Evolutionary conservation across 2,113 vertebrate genomes (phyloP).

Genomic region (Pantherophis guttatus): DNA sequence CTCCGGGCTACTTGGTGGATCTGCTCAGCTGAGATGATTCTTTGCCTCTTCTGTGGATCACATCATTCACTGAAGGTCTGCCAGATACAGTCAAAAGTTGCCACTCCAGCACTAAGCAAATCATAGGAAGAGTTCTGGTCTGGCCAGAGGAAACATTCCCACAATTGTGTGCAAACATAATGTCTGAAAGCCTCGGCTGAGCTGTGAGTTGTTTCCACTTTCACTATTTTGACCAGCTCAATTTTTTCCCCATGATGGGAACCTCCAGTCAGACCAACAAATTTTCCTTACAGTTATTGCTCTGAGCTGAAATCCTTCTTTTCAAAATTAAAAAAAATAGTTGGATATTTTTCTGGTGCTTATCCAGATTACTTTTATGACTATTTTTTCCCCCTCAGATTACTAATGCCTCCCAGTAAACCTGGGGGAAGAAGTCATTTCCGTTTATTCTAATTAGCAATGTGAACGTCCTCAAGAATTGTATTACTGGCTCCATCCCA

Average conservation of each 20-base stretch:
- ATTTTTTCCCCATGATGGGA: background rate
- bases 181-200: background rate
- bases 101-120: background rate
- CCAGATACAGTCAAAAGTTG: too few species aligned
- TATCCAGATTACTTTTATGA: constrained; percentile 18
- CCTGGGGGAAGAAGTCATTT: constrained; percentile 5
- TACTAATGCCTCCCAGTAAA: constrained; percentile 37
- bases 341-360: background rate
- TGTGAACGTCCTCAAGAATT: constrained; percentile 60
- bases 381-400: constrained; percentile 13
- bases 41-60: background rate
- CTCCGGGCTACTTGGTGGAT: background rate
- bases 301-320: background rate
- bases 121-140: background rate
- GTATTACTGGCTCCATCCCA: constrained; percentile 57
- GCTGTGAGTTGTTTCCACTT: background rate
- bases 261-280: background rate
- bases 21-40: background rate
- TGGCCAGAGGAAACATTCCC: background rate
- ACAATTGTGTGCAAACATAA: too few species aligned
- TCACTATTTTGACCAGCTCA: background rate
- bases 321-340: background rate
- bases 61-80: background rate
- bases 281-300: background rate
- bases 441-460: constrained; percentile 62